Conservation (phyloP, 2,888 invertebrate genomes). For the Parasteatoda lunata region DNA sequence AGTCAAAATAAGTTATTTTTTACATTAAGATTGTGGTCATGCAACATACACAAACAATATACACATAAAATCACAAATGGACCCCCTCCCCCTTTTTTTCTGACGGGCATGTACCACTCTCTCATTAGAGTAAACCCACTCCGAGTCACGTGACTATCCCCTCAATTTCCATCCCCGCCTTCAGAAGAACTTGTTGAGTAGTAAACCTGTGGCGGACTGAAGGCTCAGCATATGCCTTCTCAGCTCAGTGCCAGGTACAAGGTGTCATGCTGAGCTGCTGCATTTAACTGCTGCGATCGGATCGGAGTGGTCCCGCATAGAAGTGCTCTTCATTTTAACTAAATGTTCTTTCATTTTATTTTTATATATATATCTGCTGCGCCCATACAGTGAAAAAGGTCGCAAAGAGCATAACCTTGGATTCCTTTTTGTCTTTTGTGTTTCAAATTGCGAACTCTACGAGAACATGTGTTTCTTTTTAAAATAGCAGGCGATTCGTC, state of each 20-base stretch:
- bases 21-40: not conserved
- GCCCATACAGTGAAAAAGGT: not conserved
- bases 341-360: not conserved
- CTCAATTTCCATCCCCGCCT: not conserved
- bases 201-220: not conserved
- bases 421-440: slow-evolving; percentile 1
- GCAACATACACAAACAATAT: slow-evolving; percentile 1
- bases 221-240: not conserved
- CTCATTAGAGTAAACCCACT: slow-evolving; percentile 46
- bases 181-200: slow-evolving; percentile 5
- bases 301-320: not conserved
- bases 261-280: slow-evolving; percentile 39
- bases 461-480: no score
- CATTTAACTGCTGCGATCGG: slow-evolving; percentile 4
- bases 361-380: not conserved
- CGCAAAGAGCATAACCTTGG: not conserved
- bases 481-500: no score
- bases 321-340: not conserved
- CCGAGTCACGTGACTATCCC: slow-evolving; percentile 21
- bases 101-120: slow-evolving; percentile 12
- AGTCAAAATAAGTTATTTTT: not conserved
- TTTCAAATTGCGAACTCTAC: not conserved
- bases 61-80: not conserved
- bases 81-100: not conserved
- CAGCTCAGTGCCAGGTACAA: slow-evolving; percentile 9